phyloP scores from a whole-genome alignment of 2,113 vertebrate genomes.

The Chlorodrepanis virens region DNA sequence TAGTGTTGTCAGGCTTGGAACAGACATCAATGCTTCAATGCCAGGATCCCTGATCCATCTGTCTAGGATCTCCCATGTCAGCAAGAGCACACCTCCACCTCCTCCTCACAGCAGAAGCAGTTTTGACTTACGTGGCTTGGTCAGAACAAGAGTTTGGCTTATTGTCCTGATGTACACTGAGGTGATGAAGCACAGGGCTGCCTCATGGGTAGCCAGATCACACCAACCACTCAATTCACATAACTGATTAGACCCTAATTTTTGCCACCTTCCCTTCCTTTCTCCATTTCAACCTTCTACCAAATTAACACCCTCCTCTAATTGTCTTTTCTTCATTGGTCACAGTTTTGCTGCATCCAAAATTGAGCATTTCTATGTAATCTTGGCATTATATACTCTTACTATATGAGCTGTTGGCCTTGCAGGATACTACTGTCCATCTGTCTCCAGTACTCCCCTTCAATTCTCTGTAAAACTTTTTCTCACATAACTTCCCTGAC shows the following conservation, averaged over 20 bases:
- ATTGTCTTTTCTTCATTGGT: neutral
- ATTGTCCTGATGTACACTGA: neutral
- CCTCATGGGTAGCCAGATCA: accelerated
- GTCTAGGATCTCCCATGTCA: neutral
- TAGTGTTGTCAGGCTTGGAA: neutral
- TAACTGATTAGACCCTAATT: neutral
- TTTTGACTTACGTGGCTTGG: neutral
- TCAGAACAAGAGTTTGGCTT: neutral
- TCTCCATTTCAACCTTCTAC: neutral
- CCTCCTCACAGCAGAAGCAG: neutral
- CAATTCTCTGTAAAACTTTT: neutral
- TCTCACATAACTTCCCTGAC: neutral
- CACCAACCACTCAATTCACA: neutral
- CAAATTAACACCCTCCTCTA: neutral
- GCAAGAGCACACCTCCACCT: neutral
- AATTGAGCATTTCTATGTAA: neutral
- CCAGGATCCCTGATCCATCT: neutral
- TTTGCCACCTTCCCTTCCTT: neutral
- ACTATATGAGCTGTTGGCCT: neutral
- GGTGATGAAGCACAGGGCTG: neutral
- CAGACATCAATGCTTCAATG: neutral
- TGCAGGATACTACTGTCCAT: neutral
- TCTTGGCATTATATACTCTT: neutral
- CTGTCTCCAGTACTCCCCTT: neutral
- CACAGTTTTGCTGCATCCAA: neutral